Conservation (phyloP, 2,113 vertebrate genomes). For the Alexandromys fortis region DNA sequence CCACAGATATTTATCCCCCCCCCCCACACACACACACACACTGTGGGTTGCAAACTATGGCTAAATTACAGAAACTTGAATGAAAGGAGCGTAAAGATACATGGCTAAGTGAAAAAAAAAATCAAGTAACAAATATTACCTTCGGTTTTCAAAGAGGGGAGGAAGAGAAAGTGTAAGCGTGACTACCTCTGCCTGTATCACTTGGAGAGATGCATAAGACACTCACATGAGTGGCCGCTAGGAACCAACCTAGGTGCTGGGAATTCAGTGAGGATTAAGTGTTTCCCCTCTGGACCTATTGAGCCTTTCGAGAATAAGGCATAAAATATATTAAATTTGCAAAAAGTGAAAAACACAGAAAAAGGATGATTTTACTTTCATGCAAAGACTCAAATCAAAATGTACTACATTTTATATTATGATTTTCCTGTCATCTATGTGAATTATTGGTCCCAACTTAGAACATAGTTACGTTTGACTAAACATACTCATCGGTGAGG, state of each 20-base stretch:
- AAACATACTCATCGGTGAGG: conserved; percentile 34
- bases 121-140: not conserved
- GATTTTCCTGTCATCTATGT: not conserved
- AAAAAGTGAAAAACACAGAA: not conserved
- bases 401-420: not conserved
- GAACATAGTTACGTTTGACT: not conserved
- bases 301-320: not conserved
- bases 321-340: not conserved
- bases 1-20: not conserved
- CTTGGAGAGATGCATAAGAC: not conserved
- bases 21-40: no score
- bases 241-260: not conserved
- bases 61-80: conserved; percentile 24
- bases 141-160: not conserved
- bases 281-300: not conserved
- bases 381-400: conserved; percentile 19
- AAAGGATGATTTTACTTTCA: conserved; percentile 7
- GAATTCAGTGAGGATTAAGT: not conserved
- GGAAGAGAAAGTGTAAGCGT: no score
- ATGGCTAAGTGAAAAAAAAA: not conserved
- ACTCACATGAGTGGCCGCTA: not conserved
- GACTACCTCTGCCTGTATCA: not conserved
- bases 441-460: conserved; percentile 4
- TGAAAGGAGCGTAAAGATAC: not conserved
- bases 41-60: not conserved